These are phyloP conservation scores for Cichlasoma orientale DNA, from an alignment of 2,797 vertebrate genomes.

Conservation along the genomic window DNA sequence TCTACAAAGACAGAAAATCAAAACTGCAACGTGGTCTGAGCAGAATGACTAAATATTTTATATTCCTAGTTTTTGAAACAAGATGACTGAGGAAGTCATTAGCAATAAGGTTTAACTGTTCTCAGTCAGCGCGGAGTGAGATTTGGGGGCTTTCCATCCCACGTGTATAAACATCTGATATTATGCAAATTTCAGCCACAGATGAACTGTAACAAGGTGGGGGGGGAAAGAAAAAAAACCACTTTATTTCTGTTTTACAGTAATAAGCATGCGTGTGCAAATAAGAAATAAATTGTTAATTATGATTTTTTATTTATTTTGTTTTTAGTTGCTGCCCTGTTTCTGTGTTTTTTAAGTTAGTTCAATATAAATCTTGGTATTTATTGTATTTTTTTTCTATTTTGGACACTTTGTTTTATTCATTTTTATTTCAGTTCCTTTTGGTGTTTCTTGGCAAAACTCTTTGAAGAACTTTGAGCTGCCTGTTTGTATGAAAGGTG, in stretches of 20 bases:
- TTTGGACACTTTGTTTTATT: background rate
- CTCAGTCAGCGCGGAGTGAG: conserved; percentile 55
- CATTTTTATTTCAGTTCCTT: background rate
- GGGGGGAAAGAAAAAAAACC: background rate
- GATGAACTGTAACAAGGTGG: background rate
- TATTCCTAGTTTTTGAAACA: conserved; percentile 56
- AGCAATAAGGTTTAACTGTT: conserved; percentile 48
- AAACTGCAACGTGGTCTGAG: conserved; percentile 39
- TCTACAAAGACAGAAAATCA: conserved; percentile 18
- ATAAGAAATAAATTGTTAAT: background rate
- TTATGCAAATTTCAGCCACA: conserved; percentile 2
- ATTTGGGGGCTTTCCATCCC: conserved; percentile 60
- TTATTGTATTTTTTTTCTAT: background rate
- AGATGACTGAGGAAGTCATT: conserved; percentile 63
- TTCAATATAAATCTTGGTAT: background rate
- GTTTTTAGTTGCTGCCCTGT: background rate
- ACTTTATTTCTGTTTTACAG: background rate
- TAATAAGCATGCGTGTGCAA: background rate
- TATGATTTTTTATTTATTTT: background rate
- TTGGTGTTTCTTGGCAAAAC: background rate
- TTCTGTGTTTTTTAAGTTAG: background rate
- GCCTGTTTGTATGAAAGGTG: background rate
- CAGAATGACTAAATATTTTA: conserved; percentile 18
- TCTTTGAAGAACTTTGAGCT: background rate
- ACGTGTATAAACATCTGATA: conserved; percentile 23